Conservation (phyloP, 2,888 invertebrate genomes). For the Epirrhoe alternata region DNA sequence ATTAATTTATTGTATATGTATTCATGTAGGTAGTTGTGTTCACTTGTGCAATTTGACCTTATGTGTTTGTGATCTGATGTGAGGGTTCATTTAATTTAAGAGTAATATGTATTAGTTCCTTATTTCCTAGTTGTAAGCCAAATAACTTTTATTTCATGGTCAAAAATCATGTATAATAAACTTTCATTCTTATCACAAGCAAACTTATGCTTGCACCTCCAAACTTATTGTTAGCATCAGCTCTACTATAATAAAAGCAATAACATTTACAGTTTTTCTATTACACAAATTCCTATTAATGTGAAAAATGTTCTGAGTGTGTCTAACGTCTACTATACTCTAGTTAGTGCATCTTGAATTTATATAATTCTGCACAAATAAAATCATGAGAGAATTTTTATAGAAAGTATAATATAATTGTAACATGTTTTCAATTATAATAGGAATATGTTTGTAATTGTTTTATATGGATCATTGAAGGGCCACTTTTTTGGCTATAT, state of each 20-base stretch:
- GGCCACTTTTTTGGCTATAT: constrained; percentile 63
- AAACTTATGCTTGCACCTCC: constrained; percentile 50
- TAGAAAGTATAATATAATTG: constrained; percentile 39
- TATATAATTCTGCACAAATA: constrained; percentile 62
- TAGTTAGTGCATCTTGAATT: constrained; percentile 40
- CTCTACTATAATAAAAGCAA: constrained; percentile 62
- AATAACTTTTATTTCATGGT: constrained; percentile 63
- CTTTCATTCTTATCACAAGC: constrained; percentile 49
- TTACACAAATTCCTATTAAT: constrained; percentile 59
- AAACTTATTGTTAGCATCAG: constrained; percentile 79
- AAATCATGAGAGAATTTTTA: constrained; percentile 68
- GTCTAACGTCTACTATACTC: constrained; percentile 30
- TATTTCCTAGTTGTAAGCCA: constrained; percentile 77
- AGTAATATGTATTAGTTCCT: constrained; percentile 82
- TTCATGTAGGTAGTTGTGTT: constrained; percentile 72
- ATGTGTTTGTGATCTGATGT: constrained; percentile 83
- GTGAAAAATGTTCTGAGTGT: constrained; percentile 44
- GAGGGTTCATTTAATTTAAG: constrained; percentile 76
- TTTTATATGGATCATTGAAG: constrained; percentile 62
- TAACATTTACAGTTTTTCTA: constrained; percentile 55
- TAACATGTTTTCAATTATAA: constrained; percentile 59
- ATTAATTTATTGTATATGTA: constrained; percentile 81
- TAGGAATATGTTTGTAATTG: constrained; percentile 66
- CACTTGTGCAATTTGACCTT: constrained; percentile 77
- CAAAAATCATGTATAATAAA: constrained; percentile 52